Evolutionary conservation across 2,113 vertebrate genomes (phyloP), one percentile per base, ranked within the genome.

Genomic region (Pyrgilauda ruficollis): DNA sequence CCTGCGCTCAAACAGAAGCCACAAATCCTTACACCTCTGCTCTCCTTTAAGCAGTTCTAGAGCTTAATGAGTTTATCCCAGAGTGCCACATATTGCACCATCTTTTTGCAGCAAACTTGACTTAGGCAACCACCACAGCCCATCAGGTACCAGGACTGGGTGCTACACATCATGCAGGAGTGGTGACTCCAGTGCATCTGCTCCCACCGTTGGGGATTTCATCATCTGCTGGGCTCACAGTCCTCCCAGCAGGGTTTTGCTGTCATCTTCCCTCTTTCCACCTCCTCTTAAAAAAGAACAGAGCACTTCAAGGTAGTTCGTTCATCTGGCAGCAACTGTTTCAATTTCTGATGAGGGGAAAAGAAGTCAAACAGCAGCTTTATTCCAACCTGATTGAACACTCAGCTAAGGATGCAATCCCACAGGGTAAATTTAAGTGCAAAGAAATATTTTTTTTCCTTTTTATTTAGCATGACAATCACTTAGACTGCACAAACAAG

Each of bases 351-450:
- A 62, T 0, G 3, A 2, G 22, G 22, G 11, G 37, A 20, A 15
- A 52, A 81, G 19, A 49, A 61, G 22, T 10, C 76, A 74, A 70
- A 74, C 0, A 0, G 26, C 33, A 78, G 31, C 37, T 79, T 68
- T 61, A 84, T 37, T 46, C 47, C 69, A 30, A 30, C 13, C 17
- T 24, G 33, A 33, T 5, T 31, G 39, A 58, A 13, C 37, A 67
- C 0, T 7, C 0, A 2, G 70, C 81, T 67, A 28, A 1, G 5
- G 55, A 33, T 11, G 12, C 21, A 78, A 82, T 6, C 20, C 19
- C 41, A 72, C 16, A 27, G 6, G 13, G 39, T 10, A 66, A 55
- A 30, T 8, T 39, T 18, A 47, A 89, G 10, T 16, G 27, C 31
- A 81, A 89, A 73, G 8, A 77, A 73, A 15, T 6, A 15, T 0